Percentiles rank a stretch among this genome's conserved stretches.
phyloP scores from a whole-genome alignment of 2,113 vertebrate species.

The Pseudorhombus dupliciocellatus region DNA sequence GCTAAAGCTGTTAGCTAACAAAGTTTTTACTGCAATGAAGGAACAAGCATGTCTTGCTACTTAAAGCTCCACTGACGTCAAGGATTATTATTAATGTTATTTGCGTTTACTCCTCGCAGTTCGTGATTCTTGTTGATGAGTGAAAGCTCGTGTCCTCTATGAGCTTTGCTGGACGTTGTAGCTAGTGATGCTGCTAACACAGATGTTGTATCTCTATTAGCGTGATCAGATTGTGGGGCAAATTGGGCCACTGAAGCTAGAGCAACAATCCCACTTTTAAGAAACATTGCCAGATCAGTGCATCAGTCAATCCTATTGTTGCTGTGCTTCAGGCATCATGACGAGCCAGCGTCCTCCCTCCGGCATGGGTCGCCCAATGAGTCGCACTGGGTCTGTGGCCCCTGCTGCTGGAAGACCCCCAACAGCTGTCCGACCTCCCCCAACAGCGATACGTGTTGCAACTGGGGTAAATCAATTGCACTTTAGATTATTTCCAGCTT shows the following conservation, averaged over 20 bases:
- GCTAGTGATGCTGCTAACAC: background rate
- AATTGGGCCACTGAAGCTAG: background rate
- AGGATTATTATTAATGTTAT: background rate
- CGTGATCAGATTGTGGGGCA: background rate
- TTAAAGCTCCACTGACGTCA: background rate
- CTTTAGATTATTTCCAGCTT: background rate
- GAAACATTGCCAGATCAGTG: background rate
- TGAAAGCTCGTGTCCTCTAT: too few species aligned
- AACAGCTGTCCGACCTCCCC: slow-evolving; percentile 82
- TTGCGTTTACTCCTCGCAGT: background rate
- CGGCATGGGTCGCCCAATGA: slow-evolving; percentile 79
- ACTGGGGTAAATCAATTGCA: slow-evolving; percentile 83
- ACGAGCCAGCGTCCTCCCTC: slow-evolving; percentile 84
- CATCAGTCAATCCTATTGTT: background rate
- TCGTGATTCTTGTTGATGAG: background rate
- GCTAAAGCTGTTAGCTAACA: background rate
- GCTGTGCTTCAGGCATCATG: slow-evolving; percentile 72
- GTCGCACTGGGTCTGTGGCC: slow-evolving; percentile 80
- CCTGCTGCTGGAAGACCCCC: slow-evolving; percentile 78
- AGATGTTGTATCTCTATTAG: too few species aligned
- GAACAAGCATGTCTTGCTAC: background rate
- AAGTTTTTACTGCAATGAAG: background rate
- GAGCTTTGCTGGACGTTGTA: too few species aligned
- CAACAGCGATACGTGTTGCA: slow-evolving; percentile 82
- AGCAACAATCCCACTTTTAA: too few species aligned